Evolutionary conservation across 2,797 vertebrate species (phyloP), one percentile per base, ranked within the genome.

Genomic region (Poecilia gillii): DNA sequence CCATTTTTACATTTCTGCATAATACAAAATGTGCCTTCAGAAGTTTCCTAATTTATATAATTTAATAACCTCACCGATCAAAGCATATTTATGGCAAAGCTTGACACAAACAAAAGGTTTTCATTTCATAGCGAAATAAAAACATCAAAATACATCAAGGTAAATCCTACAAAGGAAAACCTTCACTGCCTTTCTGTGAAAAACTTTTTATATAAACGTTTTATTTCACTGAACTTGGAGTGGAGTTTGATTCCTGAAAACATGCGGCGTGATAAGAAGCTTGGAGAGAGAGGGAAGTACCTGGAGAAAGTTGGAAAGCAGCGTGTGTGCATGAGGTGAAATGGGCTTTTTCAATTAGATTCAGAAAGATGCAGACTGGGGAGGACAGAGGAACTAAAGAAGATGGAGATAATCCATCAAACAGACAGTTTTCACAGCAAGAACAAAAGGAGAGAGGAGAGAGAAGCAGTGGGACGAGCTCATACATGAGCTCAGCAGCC

Each of bases 381-480:
- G 85, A 55, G 80, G 88, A 92, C 82, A 81, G 81, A 88, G 81
- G 79, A 88, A 85, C 81, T 84, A 86, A 87, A 82, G 81, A 68
- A 86, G 88, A 91, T 79, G 85, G 86, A 91, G 89, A 92, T 81
- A 46, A 93, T 94, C 89, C 90, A 91, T 94, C 93, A 93, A 89
- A 91, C 49, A 87, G 91, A 92, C 89, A 92, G 81, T 82, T 77
- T 84, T 88, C 81, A 78, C 83, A 89, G 81, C 78, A 77, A 85
- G 79, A 86, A 85, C 71, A 62, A 62, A 49, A 68, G 57, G 57
- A 14, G 18, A 14, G 43, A 46, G 49, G 62, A 76, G 51, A 73
- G 78, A 81, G 70, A 80, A 75, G 78, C 12, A 62, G 53, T 3
- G 51, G 82, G 80, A 81, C 45, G 49, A 78, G 71, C 73, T 82